phyloP scores from a whole-genome alignment of 2,888 invertebrate genomes.

The Metacarcinus magister region DNA sequence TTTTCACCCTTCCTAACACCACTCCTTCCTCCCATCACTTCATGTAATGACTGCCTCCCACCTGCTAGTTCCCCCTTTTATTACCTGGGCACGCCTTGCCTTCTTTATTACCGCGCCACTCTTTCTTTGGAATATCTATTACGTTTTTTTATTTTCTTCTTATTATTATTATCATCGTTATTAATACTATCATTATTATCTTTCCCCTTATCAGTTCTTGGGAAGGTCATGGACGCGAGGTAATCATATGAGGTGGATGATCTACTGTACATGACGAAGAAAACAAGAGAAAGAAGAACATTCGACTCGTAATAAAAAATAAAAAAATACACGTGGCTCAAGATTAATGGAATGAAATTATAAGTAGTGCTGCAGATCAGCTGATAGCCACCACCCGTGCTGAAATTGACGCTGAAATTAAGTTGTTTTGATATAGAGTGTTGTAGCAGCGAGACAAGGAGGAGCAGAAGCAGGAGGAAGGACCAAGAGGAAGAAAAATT shows the following conservation, averaged over 20 bases:
- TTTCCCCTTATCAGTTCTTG: background rate
- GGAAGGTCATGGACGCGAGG: background rate
- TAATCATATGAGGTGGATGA: background rate
- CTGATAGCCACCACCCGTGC: background rate
- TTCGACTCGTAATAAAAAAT: background rate
- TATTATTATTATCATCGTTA: background rate
- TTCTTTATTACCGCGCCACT: background rate
- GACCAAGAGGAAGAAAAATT: background rate
- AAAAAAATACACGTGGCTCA: background rate
- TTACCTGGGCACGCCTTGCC: background rate
- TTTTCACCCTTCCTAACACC: background rate
- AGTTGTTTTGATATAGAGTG: background rate
- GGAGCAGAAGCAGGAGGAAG: conserved; percentile 28
- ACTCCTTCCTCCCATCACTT: background rate
- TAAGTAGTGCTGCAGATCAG: background rate
- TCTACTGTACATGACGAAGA: background rate
- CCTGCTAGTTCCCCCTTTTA: background rate
- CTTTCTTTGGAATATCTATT: background rate
- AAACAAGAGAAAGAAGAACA: background rate
- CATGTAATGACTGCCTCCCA: background rate
- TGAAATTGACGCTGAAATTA: background rate
- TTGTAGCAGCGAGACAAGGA: background rate
- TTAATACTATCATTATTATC: background rate
- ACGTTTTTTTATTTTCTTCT: background rate
- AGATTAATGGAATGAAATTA: background rate